phyloP scores from a whole-genome alignment of 1,140 invertebrate genomes.

The Contarinia nasturtii region DNA sequence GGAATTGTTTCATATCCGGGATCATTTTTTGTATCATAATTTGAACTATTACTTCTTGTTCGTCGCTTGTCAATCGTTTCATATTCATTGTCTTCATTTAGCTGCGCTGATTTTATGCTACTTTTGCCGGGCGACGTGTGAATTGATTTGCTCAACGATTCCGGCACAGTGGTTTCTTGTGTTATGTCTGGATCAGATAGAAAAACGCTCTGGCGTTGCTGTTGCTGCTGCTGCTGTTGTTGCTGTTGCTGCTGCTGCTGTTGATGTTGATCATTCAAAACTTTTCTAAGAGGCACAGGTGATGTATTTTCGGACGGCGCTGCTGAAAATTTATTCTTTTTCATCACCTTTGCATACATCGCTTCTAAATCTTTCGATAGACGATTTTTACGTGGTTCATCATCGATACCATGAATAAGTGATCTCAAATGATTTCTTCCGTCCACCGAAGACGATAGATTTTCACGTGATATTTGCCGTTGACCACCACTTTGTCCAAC shows the following conservation, averaged over 20 bases:
- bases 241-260: too few species aligned
- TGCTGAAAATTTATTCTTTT: constrained; percentile 20
- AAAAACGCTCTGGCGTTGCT: constrained; percentile 1
- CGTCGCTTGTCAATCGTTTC: constrained; percentile 25
- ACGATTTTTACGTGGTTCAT: constrained; percentile 37
- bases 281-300: constrained; percentile 20
- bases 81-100: constrained; percentile 27
- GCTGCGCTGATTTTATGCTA: constrained; percentile 15
- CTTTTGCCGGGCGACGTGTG: constrained; percentile 24
- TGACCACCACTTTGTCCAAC: constrained; percentile 5
- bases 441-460: constrained; percentile 24
- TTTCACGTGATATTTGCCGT: constrained; percentile 14
- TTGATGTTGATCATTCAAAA: constrained; percentile 19
- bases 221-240: too few species aligned
- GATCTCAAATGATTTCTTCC: constrained; percentile 12
- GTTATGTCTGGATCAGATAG: background rate
- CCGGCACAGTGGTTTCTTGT: background rate
- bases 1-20: constrained; percentile 43
- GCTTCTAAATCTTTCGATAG: constrained; percentile 52
- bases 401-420: constrained; percentile 30
- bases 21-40: constrained; percentile 22
- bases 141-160: constrained; percentile 1
- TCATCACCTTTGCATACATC: constrained; percentile 59
- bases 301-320: constrained; percentile 16
- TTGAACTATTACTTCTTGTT: constrained; percentile 14